Conservation (phyloP, 37 sponge, comb jelly and placozoan genomes). For the Beroe ovata region DNA sequence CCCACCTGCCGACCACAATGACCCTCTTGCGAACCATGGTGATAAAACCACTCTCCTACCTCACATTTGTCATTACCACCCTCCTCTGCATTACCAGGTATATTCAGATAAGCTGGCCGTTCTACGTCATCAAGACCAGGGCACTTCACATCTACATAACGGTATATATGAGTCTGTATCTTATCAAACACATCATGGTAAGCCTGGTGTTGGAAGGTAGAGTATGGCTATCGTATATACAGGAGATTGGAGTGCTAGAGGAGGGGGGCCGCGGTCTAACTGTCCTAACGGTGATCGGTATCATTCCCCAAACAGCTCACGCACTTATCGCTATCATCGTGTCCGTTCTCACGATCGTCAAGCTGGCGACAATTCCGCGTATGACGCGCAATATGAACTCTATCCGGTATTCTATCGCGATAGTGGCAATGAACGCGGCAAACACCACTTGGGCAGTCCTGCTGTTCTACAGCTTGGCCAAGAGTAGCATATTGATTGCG, state of each 20-base stretch:
- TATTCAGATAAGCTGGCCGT: constrained; percentile 51
- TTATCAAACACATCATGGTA: background rate
- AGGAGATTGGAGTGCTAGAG: constrained; percentile 9
- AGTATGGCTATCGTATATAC: constrained; percentile 13
- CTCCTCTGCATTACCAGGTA: constrained; percentile 32
- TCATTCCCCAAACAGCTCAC: background rate
- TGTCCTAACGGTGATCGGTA: background rate
- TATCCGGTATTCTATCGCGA: background rate
- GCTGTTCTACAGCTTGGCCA: background rate
- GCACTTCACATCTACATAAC: background rate
- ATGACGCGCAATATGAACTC: background rate
- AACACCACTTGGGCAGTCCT: background rate
- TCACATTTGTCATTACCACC: constrained; percentile 6
- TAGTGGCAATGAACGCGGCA: background rate
- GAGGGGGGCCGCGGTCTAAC: constrained; percentile 2
- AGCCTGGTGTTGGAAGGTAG: background rate
- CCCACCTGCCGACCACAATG: background rate
- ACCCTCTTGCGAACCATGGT: background rate
- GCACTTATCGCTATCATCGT: constrained; percentile 11
- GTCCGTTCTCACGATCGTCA: background rate
- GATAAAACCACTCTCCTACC: background rate
- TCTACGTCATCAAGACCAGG: constrained; percentile 32
- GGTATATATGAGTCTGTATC: background rate
- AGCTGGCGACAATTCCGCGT: background rate
- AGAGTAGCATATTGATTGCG: background rate